Evolutionary conservation across 1,140 invertebrate species (phyloP).

Genomic region (Musca vetustissima): DNA sequence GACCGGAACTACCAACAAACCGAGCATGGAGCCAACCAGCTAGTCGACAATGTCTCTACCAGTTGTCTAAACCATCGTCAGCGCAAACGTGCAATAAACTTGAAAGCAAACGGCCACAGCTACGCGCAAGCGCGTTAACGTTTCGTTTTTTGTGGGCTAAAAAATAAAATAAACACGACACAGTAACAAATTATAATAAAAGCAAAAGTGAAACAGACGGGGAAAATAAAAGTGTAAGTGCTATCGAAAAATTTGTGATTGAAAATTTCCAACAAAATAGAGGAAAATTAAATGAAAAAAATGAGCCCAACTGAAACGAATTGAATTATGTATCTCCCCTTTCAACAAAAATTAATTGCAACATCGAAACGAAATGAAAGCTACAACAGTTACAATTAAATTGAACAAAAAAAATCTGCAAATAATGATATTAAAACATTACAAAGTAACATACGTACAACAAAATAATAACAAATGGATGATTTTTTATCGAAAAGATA

Average conservation of each 20-base stretch:
- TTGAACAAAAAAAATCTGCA: constrained; percentile 3
- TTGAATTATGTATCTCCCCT: too few species aligned
- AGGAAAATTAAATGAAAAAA: not conserved
- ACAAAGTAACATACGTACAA: not conserved
- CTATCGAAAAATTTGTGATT: not conserved
- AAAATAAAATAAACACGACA: too few species aligned
- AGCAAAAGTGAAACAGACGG: constrained; percentile 19
- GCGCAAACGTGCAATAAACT: constrained; percentile 13
- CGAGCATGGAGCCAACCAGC: too few species aligned
- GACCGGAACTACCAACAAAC: constrained; percentile 7
- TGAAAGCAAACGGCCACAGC: constrained; percentile 11
- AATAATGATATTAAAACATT: not conserved
- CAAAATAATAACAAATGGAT: too few species aligned
- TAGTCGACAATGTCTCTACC: constrained; percentile 3
- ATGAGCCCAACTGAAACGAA: too few species aligned
- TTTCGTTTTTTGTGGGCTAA: too few species aligned
- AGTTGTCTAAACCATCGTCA: not conserved
- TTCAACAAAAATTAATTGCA: too few species aligned
- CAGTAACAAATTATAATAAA: not conserved
- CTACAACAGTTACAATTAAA: too few species aligned
- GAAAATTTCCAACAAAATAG: not conserved
- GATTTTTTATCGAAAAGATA: too few species aligned
- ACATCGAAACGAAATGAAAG: too few species aligned
- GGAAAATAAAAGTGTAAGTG: constrained; percentile 20
- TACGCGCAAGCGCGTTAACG: constrained; percentile 7